These are phyloP conservation scores for Nemopilema nomurai DNA, from an alignment of 30 jellyfish, hydroid and myxozoan species.

Conservation along the genomic window DNA sequence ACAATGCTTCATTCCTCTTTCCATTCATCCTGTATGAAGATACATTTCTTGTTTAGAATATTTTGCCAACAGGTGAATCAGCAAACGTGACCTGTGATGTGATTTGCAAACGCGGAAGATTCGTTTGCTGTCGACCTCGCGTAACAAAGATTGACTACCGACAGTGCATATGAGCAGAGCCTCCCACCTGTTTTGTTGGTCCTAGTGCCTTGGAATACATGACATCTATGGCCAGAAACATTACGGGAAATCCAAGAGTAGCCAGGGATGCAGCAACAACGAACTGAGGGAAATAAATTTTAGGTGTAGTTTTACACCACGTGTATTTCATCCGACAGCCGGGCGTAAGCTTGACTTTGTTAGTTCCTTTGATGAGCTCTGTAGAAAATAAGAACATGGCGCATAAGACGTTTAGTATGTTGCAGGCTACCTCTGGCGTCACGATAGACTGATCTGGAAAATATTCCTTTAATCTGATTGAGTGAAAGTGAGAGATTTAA, in stretches of 20 bases:
- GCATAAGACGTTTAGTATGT: background rate
- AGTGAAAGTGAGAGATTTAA: too few species aligned
- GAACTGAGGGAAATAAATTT: slow-evolving; percentile 67
- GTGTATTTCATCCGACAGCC: slow-evolving; percentile 69
- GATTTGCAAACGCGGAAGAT: too few species aligned
- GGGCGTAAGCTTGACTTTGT: background rate
- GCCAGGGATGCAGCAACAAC: slow-evolving; percentile 54
- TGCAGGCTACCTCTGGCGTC: too few species aligned
- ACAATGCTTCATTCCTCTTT: too few species aligned
- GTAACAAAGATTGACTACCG: too few species aligned
- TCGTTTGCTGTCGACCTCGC: too few species aligned
- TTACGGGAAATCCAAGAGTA: slow-evolving; percentile 71
- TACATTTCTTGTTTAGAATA: too few species aligned
- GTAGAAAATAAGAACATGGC: background rate
- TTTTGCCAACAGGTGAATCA: too few species aligned
- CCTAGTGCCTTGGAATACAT: slow-evolving; percentile 71
- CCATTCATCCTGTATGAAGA: too few species aligned
- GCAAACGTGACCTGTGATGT: too few species aligned
- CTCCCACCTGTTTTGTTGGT: slow-evolving; percentile 86
- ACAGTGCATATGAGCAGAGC: background rate
- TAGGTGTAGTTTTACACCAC: slow-evolving; percentile 80
- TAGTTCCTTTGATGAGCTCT: slow-evolving; percentile 12
- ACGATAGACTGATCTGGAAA: too few species aligned
- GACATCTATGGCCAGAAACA: slow-evolving; percentile 38
- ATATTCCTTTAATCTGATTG: too few species aligned